phyloP scores from a whole-genome alignment of 2,888 invertebrate genomes.

The Lampropteryx suffumata region DNA sequence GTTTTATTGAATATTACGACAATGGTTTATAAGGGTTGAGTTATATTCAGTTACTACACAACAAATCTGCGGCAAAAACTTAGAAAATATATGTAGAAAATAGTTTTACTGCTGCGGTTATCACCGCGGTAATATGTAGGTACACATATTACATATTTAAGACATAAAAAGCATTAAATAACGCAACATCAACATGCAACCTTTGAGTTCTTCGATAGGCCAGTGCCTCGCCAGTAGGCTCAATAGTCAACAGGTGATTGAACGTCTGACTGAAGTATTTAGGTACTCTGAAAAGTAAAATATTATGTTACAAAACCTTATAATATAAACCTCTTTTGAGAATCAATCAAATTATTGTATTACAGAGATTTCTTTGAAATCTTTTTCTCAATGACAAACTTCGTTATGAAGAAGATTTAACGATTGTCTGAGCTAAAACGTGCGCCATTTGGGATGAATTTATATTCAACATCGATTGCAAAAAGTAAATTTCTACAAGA shows the following conservation, averaged over 20 bases:
- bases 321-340: conserved; percentile 2
- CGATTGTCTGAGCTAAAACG: conserved; percentile 13
- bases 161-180: too few relatives aligned
- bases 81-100: too few relatives aligned
- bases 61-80: not conserved
- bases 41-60: too few relatives aligned
- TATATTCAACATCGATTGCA: conserved; percentile 13
- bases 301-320: not conserved
- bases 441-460: conserved; percentile 9
- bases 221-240: too few relatives aligned
- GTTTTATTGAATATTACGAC: conserved; percentile 3
- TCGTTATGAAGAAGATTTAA: conserved; percentile 10
- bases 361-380: conserved; percentile 6
- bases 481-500: conserved; percentile 6
- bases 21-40: not conserved
- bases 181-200: too few relatives aligned
- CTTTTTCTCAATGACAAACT: conserved; percentile 12
- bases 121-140: too few relatives aligned
- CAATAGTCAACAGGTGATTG: too few relatives aligned
- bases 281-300: too few relatives aligned
- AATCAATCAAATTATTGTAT: conserved; percentile 10
- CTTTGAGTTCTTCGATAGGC: too few relatives aligned
- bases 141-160: too few relatives aligned
- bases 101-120: too few relatives aligned
- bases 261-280: too few relatives aligned